phyloP scores from a whole-genome alignment of 1,140 invertebrate genomes.

The Euschistus heros region DNA sequence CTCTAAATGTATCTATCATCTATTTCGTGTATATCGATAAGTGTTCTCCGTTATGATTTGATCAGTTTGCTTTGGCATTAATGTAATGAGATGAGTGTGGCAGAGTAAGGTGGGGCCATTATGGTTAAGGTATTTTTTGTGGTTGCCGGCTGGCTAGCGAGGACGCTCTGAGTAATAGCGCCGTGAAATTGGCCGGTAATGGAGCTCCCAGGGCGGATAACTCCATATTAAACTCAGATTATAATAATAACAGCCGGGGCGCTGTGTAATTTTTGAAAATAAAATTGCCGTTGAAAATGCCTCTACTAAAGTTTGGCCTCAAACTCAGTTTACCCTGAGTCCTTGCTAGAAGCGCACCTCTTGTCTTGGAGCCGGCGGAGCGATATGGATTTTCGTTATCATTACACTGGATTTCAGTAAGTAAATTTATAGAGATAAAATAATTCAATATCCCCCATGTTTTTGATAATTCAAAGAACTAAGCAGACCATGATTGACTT shows the following conservation, averaged over 20 bases:
- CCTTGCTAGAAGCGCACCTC: slow-evolving; percentile 11
- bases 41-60: too few species aligned
- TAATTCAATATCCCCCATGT: too few species aligned
- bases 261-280: slow-evolving; percentile 27
- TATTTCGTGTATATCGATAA: too few species aligned
- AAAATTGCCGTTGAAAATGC: slow-evolving; percentile 26
- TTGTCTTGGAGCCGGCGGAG: not conserved
- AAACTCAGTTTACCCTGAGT: slow-evolving; percentile 21
- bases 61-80: too few species aligned
- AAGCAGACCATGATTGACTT: too few species aligned
- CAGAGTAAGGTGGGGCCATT: not conserved
- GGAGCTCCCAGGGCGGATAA: slow-evolving; percentile 21
- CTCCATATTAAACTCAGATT: slow-evolving; percentile 27
- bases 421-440: too few species aligned
- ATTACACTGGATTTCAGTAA: too few species aligned
- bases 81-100: not conserved
- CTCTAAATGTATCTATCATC: too few species aligned
- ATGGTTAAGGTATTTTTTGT: slow-evolving; percentile 1
- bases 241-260: slow-evolving; percentile 25
- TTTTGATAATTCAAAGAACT: too few species aligned
- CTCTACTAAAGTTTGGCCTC: slow-evolving; percentile 23
- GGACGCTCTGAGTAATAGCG: slow-evolving; percentile 15
- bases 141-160: not conserved
- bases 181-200: slow-evolving; percentile 24
- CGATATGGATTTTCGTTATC: not conserved